Evolutionary conservation across 2,888 invertebrate species (phyloP), one percentile per base, ranked within the genome.

Genomic region (Drosophila atripex): DNA sequence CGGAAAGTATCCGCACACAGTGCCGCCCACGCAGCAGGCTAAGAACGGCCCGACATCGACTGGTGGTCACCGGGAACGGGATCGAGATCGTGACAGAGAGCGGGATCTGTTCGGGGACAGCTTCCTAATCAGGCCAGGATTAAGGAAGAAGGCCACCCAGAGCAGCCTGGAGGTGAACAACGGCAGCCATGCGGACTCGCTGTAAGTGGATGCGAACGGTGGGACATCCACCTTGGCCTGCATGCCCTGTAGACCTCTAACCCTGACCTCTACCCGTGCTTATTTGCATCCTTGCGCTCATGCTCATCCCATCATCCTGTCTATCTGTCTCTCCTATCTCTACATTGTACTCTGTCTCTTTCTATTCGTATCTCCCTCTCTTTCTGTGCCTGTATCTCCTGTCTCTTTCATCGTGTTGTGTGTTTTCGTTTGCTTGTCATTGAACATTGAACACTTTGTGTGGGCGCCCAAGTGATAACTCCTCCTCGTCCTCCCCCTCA

Each of bases 1-100:
- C 57, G 80, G 85, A 57, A 91, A 91, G 74, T 91, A 91, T 76
- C 88, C 91, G 28, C 91, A 86, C 56, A 91, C 89, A 30, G 90
- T 89, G 68, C 90, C 83, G 5, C 77, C 69, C 16, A 87, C 77
- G 7, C 88, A 89, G 57, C 89, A 89, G 69, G 75, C 82, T 1
- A 82, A 88, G 50, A 78, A 69, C 47, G 83, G 86, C 16, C 82
- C 84, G 14, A 56, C 85, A 28, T 77, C 77, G 51, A 85, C 85
- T 4, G 85, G 80, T 39, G 64, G 68, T 1, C 38, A n/a, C 5
- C 68, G 68, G 23, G 68, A 64, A 5, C 84, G 72, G 25, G 85
- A 16, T 3, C 84, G 72, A 21, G 80, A 84, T 32, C 84, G 35
- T n/a, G 35, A 16, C 5, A 53, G 54, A 23, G 64, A 64, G 5